Base-by-base conservation (phyloP, 2,888 invertebrate genomes). In the Noctua janthina region DNA sequence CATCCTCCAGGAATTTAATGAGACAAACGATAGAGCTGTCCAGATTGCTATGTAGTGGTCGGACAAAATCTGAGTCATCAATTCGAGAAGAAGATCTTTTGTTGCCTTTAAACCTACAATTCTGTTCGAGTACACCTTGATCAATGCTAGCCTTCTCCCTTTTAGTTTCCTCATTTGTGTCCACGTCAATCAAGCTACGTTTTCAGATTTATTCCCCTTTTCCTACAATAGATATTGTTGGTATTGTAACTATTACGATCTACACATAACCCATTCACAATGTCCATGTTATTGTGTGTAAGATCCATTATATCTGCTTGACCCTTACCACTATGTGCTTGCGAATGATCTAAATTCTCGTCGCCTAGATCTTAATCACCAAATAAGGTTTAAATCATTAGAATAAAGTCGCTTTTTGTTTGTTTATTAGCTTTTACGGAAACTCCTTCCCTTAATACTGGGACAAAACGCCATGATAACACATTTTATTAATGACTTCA, bases 401-500 rank as follows among this genome's bases (percentile, higher is more conserved):
- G 6, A 72, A 74, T 46, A 54, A 51, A 56, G 23, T 46, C 43
- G 29, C 54, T 73, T 68, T 71, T 46, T 84, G 74, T 72, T 75
- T 29, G 73, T 74, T 74, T 76, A 80, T 73, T 35, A 46, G 72
- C 85, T 81, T 87, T 87, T 78, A 87, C 81, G 59, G 75, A 75
- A 84, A 78, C 68, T 56, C 13, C 64, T 4, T 20, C 15, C 17
- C 7, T 71, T 43, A 15, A 68, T 66, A 46, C 70, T 69, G 39
- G 81, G 20, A 54, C 73, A 71, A 78, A 81, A 23, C 3, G 8
- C 82, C 78, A 70, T 84, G 87, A 59, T 56, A 51, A 78, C 20
- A 29, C 4, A 35, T 71, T 81, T 82, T 80, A 90, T 88, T 82
- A 76, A 89, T 90, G 76, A 71, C 66, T 51, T 66, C 11, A 2